Percentiles rank a stretch among this genome's conserved stretches.
These are phyloP conservation scores for Psilanteris sp. DNA, from an alignment of 1,140 invertebrate genomes.

Conservation along the genomic window DNA sequence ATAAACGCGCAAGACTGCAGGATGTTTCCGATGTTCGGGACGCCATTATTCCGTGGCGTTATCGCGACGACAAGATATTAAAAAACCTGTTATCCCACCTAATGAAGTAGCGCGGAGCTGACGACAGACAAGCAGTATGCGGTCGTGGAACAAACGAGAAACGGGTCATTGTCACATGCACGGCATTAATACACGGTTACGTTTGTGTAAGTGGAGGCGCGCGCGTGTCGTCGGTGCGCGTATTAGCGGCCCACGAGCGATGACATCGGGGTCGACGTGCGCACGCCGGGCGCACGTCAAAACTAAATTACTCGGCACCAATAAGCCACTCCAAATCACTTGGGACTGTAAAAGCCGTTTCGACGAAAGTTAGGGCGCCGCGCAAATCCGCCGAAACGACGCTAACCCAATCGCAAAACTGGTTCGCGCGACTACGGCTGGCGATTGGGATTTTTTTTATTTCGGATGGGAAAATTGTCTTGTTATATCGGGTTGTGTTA, in stretches of 20 bases:
- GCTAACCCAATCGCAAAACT: neutral
- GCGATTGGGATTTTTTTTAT: too few relatives aligned
- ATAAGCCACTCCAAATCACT: conserved; percentile 68
- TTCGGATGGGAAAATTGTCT: too few relatives aligned
- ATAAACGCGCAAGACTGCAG: conserved; percentile 27
- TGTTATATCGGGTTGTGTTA: too few relatives aligned
- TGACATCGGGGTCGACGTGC: conserved; percentile 57
- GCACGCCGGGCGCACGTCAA: conserved; percentile 62
- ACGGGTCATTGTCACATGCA: conserved; percentile 45
- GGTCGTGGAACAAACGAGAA: conserved; percentile 37
- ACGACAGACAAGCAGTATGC: conserved; percentile 36
- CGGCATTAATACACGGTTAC: conserved; percentile 33
- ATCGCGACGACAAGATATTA: conserved; percentile 60
- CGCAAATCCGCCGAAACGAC: conserved; percentile 9
- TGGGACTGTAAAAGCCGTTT: conserved; percentile 65
- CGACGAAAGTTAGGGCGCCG: conserved; percentile 24
- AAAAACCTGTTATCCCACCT: conserved; percentile 62
- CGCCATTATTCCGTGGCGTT: conserved; percentile 50
- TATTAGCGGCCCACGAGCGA: conserved; percentile 48
- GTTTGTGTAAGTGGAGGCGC: neutral
- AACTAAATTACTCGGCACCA: conserved; percentile 72
- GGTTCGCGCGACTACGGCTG: too few relatives aligned
- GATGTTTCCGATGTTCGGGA: conserved; percentile 45
- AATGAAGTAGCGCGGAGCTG: conserved; percentile 59
- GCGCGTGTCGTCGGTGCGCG: conserved; percentile 1